Conservation (phyloP, 2,113 vertebrate species). For the Stegastes partitus region DNA sequence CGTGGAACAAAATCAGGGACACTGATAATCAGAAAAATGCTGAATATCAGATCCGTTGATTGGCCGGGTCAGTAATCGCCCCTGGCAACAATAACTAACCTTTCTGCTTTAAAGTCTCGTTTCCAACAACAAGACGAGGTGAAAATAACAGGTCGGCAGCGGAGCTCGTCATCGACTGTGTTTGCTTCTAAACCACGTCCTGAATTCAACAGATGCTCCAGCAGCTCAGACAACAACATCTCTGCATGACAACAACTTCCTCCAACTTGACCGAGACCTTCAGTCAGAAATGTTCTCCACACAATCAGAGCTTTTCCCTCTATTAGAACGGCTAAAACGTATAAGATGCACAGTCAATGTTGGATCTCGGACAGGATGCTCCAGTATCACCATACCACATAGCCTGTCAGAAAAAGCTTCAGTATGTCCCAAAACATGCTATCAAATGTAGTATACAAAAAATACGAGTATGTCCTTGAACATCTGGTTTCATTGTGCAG, state of each 20-base stretch:
- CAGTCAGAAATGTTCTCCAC: conserved; percentile 5
- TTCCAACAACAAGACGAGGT: conserved; percentile 65
- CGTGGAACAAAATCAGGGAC: too few relatives aligned
- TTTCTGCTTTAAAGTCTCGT: conserved; percentile 62
- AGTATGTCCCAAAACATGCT: too few relatives aligned
- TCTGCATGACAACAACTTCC: background rate
- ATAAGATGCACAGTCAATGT: background rate
- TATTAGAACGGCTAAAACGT: background rate
- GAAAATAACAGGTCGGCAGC: conserved; percentile 54
- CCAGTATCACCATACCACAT: too few relatives aligned
- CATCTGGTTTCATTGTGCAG: too few relatives aligned
- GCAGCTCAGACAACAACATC: conserved; percentile 10
- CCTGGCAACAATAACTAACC: conserved; percentile 33
- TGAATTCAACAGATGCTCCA: conserved; percentile 10
- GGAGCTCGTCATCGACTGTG: conserved; percentile 13
- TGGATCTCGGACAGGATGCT: background rate
- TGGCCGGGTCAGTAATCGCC: too few relatives aligned
- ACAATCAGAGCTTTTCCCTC: conserved; percentile 14
- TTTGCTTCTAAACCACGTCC: background rate
- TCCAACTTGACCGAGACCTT: background rate
- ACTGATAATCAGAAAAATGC: too few relatives aligned
- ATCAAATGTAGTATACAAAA: too few relatives aligned
- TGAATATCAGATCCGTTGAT: too few relatives aligned
- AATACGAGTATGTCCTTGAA: too few relatives aligned
- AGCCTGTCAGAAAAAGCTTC: too few relatives aligned